These are phyloP conservation scores for Hoplias malabaricus DNA, from an alignment of 2,113 vertebrate genomes.

Conservation along the genomic window DNA sequence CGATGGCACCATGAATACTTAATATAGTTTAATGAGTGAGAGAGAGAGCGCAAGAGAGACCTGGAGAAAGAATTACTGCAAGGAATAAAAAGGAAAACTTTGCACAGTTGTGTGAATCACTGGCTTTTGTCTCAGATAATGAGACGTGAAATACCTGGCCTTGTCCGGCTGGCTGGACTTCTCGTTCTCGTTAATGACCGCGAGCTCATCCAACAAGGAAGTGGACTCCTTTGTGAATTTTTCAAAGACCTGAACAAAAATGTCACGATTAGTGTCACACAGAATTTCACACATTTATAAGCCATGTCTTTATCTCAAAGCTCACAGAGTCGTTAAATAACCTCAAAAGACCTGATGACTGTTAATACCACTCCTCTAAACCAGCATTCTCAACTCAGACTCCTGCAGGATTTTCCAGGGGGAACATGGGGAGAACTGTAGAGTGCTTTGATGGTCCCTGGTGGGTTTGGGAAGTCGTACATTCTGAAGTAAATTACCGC, in stretches of 20 bases:
- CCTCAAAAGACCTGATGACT: too few relatives aligned
- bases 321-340: too few relatives aligned
- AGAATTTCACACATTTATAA: too few relatives aligned
- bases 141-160: conserved; percentile 76
- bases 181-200: conserved; percentile 91
- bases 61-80: neutral
- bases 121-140: neutral
- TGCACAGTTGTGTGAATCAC: neutral
- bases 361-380: too few relatives aligned
- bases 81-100: neutral
- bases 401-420: too few relatives aligned
- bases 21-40: neutral
- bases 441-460: too few relatives aligned
- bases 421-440: too few relatives aligned
- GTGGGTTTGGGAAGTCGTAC: too few relatives aligned
- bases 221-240: conserved; percentile 98
- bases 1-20: conserved; percentile 12
- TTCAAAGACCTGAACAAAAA: conserved; percentile 86
- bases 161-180: conserved; percentile 87
- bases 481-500: too few relatives aligned
- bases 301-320: too few relatives aligned
- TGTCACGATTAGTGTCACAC: neutral
- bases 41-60: neutral
- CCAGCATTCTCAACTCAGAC: too few relatives aligned
- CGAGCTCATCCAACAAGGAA: conserved; percentile 91